phyloP scores from a whole-genome alignment of 2,113 vertebrate species.

The Xiphophorus couchianus region DNA sequence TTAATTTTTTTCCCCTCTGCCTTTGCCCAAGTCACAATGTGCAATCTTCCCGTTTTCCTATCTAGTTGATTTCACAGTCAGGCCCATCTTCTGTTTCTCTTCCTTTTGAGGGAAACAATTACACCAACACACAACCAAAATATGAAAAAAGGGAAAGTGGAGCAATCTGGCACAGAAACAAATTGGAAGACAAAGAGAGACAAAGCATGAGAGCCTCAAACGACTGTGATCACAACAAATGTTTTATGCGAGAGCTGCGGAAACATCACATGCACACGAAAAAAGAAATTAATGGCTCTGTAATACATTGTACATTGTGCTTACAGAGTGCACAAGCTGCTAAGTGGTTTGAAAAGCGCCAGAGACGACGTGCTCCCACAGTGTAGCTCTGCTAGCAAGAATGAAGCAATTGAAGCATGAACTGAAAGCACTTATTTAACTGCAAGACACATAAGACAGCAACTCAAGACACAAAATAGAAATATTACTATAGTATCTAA shows the following conservation, averaged over 20 bases:
- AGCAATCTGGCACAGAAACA: slow-evolving; percentile 18
- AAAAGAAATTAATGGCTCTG: slow-evolving; percentile 35
- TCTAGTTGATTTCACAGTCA: not conserved
- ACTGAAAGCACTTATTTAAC: slow-evolving; percentile 40
- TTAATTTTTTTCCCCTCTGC: slow-evolving; percentile 1
- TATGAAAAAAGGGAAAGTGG: not conserved
- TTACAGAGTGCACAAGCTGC: slow-evolving; percentile 21
- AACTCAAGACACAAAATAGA: slow-evolving; percentile 2
- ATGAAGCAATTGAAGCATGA: slow-evolving; percentile 33
- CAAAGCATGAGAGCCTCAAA: slow-evolving; percentile 2
- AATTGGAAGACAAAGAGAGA: slow-evolving; percentile 5
- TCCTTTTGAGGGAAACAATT: slow-evolving; percentile 2
- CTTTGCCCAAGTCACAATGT: slow-evolving; percentile 4
- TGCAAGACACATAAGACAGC: slow-evolving; percentile 19
- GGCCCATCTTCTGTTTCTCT: not conserved
- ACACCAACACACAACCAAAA: slow-evolving; percentile 10
- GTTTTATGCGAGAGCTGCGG: slow-evolving; percentile 7
- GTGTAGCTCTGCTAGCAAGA: slow-evolving; percentile 36
- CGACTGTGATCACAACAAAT: slow-evolving; percentile 24
- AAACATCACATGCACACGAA: slow-evolving; percentile 18
- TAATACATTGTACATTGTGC: slow-evolving; percentile 11
- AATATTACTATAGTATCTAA: slow-evolving; percentile 4
- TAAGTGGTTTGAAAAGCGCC: slow-evolving; percentile 55
- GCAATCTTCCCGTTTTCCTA: not conserved
- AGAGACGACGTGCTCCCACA: slow-evolving; percentile 26